phyloP scores from a whole-genome alignment of 2,888 invertebrate species.

The Coelopa pilipes region DNA sequence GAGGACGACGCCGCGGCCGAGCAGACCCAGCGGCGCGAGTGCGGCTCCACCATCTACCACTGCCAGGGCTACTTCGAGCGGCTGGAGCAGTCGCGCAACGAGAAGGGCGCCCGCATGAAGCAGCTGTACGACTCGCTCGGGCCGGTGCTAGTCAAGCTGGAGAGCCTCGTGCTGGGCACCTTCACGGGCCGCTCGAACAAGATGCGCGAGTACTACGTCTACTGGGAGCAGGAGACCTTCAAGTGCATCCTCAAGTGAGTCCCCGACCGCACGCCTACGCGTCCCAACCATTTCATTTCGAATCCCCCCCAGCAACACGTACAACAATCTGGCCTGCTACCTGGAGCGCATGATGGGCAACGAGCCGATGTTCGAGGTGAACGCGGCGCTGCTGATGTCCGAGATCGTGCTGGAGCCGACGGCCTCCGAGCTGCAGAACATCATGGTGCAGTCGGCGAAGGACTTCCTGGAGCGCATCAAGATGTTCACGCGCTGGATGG shows the following conservation, averaged over 20 bases:
- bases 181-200: constrained; percentile 79
- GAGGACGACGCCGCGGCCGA: constrained; percentile 38
- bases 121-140: constrained; percentile 83
- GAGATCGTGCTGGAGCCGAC: constrained; percentile 82
- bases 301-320: constrained; percentile 69
- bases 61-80: constrained; percentile 74
- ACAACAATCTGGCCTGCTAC: constrained; percentile 78
- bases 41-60: constrained; percentile 53
- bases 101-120: constrained; percentile 75
- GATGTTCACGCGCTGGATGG: constrained; percentile 86
- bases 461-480: constrained; percentile 82
- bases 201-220: constrained; percentile 81
- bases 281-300: too few relatives aligned
- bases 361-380: constrained; percentile 80
- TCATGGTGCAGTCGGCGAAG: constrained; percentile 78
- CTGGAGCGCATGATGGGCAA: constrained; percentile 71
- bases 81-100: constrained; percentile 76
- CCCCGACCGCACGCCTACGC: too few relatives aligned
- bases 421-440: constrained; percentile 80
- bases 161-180: constrained; percentile 83
- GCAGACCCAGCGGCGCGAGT: constrained; percentile 37
- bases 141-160: constrained; percentile 85
- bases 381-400: constrained; percentile 78
- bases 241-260: constrained; percentile 72
- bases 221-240: constrained; percentile 86